These are phyloP conservation scores for Phaetusa simplex DNA, from an alignment of 2,113 vertebrate species.

Conservation along the genomic window DNA sequence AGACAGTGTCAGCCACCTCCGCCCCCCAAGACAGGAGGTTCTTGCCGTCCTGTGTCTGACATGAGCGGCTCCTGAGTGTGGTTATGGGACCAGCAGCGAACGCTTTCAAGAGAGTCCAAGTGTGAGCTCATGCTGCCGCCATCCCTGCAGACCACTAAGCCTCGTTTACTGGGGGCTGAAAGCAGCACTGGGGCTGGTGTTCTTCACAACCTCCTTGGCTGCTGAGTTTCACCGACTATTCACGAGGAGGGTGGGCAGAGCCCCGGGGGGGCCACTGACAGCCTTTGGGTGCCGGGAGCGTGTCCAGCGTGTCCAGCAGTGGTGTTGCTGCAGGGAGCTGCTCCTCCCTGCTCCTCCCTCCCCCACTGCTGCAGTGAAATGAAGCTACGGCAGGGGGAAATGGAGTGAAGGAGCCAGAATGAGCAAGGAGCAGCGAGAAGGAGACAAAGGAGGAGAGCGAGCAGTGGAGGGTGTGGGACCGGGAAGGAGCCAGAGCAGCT, in stretches of 20 bases:
- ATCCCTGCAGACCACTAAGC: constrained; percentile 48
- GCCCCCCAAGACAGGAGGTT: constrained; percentile 2
- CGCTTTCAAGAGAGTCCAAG: constrained; percentile 60
- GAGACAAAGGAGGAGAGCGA: constrained; percentile 61
- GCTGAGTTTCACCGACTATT: not conserved
- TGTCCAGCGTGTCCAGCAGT: not conserved
- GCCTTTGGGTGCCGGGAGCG: not conserved
- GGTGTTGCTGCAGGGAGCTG: not conserved
- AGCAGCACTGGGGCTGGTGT: not conserved
- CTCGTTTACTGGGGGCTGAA: not conserved
- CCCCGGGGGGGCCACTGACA: not conserved
- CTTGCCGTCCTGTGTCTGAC: not conserved
- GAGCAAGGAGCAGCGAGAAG: constrained; percentile 33
- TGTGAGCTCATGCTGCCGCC: constrained; percentile 64
- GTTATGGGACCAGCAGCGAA: constrained; percentile 37
- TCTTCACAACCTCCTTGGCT: not conserved
- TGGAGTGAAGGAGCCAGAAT: constrained; percentile 46
- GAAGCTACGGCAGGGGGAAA: constrained; percentile 42
- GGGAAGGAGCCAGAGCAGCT: not conserved
- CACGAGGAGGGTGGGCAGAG: not conserved
- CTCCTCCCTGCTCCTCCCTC: not conserved
- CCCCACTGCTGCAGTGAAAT: constrained; percentile 37
- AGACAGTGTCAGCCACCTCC: not conserved
- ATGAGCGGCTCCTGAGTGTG: not conserved
- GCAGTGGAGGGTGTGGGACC: not conserved